A percentile compares a stretch with the other conserved stretches of the same genome.
These are phyloP conservation scores for Python bivittatus DNA, from an alignment of 2,113 vertebrate species.

Conservation along the genomic window DNA sequence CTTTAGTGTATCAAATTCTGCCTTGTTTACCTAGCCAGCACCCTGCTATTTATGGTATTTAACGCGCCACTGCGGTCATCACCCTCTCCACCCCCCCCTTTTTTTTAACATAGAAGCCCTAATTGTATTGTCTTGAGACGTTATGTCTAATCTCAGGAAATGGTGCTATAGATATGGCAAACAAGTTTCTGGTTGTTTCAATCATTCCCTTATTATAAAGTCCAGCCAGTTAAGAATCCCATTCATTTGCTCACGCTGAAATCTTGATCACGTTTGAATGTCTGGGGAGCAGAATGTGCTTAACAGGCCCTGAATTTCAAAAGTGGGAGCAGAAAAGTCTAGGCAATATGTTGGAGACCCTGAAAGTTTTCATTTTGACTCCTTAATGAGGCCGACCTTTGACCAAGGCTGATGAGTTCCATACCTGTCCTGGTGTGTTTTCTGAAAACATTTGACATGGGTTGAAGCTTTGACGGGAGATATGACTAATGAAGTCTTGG, in stretches of 20 bases:
- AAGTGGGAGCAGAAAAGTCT: slow-evolving; percentile 75
- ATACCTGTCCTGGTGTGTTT: slow-evolving; percentile 93
- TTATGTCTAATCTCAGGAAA: slow-evolving; percentile 93
- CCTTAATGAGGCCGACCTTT: slow-evolving; percentile 99
- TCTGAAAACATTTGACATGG: slow-evolving; percentile 86
- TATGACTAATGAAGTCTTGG: slow-evolving; percentile 97
- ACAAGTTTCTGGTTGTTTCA: slow-evolving; percentile 81
- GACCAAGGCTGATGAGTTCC: slow-evolving; percentile 96
- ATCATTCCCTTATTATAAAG: slow-evolving; percentile 81
- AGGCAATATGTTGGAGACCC: slow-evolving; percentile 91
- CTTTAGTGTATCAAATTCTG: slow-evolving; percentile 59
- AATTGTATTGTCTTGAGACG: slow-evolving; percentile 90
- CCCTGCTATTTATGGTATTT: slow-evolving; percentile 33
- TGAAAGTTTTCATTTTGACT: slow-evolving; percentile 97
- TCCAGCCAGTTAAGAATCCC: slow-evolving; percentile 77
- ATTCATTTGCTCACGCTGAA: slow-evolving; percentile 80
- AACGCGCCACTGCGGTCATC: neutral
- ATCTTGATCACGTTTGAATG: slow-evolving; percentile 86
- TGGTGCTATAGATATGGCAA: slow-evolving; percentile 81
- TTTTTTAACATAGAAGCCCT: slow-evolving; percentile 62
- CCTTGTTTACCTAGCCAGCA: slow-evolving; percentile 58
- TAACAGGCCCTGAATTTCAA: slow-evolving; percentile 68
- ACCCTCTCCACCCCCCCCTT: neutral
- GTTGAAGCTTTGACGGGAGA: slow-evolving; percentile 89
- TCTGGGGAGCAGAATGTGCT: slow-evolving; percentile 80